Conservation (phyloP, 2,888 invertebrate species). For the Omphaloscelis lunosa region DNA sequence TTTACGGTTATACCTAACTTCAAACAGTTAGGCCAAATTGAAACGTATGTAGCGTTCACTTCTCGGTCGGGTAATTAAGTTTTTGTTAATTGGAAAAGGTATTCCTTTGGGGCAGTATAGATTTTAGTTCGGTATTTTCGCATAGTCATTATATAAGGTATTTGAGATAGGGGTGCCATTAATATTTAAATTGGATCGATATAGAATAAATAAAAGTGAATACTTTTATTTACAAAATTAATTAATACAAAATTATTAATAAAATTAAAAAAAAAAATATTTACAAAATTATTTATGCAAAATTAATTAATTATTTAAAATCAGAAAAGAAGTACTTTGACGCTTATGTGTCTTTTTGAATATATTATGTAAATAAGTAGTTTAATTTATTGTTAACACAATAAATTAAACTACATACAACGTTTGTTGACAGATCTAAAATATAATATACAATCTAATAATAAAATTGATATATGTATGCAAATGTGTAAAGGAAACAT, state of each 20-base stretch:
- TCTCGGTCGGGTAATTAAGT: constrained; percentile 53
- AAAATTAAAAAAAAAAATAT: too few relatives aligned
- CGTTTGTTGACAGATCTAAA: too few relatives aligned
- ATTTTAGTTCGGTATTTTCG: constrained; percentile 33
- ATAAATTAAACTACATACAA: too few relatives aligned
- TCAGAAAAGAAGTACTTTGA: too few relatives aligned
- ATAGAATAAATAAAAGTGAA: constrained; percentile 12
- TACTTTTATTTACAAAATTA: background rate
- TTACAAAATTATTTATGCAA: too few relatives aligned
- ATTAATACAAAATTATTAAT: too few relatives aligned
- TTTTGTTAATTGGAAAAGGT: constrained; percentile 62
- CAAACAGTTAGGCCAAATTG: constrained; percentile 64
- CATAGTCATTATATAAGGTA: background rate
- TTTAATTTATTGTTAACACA: too few relatives aligned
- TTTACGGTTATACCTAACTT: constrained; percentile 74
- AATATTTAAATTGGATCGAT: background rate
- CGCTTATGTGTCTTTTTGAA: background rate
- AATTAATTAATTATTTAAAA: too few relatives aligned
- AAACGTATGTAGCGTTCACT: constrained; percentile 57
- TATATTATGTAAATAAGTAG: too few relatives aligned
- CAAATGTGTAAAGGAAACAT: too few relatives aligned
- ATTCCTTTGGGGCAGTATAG: constrained; percentile 37
- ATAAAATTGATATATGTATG: too few relatives aligned
- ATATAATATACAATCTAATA: too few relatives aligned
- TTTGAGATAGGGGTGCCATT: background rate